Percentiles rank a stretch among this genome's conserved stretches.
phyloP scores from a whole-genome alignment of 2,797 vertebrate species.

The Phyllotis vaccarum region DNA sequence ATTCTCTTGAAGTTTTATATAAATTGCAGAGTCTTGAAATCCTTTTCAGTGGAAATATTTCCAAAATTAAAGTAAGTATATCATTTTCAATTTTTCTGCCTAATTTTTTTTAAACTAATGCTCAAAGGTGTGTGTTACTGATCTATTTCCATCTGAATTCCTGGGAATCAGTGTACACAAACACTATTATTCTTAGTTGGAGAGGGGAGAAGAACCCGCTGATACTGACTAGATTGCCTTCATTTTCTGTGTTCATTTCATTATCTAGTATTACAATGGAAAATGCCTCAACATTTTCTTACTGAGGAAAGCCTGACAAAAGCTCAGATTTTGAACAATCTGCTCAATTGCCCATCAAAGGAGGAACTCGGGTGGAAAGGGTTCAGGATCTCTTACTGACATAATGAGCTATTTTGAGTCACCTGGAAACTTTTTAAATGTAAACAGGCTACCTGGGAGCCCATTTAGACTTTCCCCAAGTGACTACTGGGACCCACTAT shows the following conservation, averaged over 20 bases:
- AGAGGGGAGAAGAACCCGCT: not conserved
- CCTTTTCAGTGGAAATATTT: constrained; percentile 30
- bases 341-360: not conserved
- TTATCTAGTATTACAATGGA: not conserved
- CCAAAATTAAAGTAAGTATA: constrained; percentile 40
- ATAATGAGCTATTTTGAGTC: constrained; percentile 48
- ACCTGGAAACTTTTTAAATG: constrained; percentile 29
- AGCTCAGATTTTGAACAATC: constrained; percentile 11
- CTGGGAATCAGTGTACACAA: not conserved
- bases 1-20: constrained; percentile 11
- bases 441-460: constrained; percentile 41
- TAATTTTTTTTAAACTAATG: not conserved
- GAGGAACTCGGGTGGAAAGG: constrained; percentile 17
- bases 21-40: constrained; percentile 13
- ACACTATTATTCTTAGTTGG: not conserved
- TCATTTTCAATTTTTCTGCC: constrained; percentile 21
- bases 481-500: not conserved
- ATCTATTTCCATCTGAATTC: constrained; percentile 51
- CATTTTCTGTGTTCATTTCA: too few species aligned
- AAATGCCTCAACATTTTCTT: constrained; percentile 58
- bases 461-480: constrained; percentile 52
- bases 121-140: constrained; percentile 33
- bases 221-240: constrained; percentile 37
- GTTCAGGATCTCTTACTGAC: constrained; percentile 11
- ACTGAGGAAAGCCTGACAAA: constrained; percentile 3